These are phyloP conservation scores for Drosophila guanche DNA, from an alignment of 1,140 invertebrate species.

Conservation along the genomic window DNA sequence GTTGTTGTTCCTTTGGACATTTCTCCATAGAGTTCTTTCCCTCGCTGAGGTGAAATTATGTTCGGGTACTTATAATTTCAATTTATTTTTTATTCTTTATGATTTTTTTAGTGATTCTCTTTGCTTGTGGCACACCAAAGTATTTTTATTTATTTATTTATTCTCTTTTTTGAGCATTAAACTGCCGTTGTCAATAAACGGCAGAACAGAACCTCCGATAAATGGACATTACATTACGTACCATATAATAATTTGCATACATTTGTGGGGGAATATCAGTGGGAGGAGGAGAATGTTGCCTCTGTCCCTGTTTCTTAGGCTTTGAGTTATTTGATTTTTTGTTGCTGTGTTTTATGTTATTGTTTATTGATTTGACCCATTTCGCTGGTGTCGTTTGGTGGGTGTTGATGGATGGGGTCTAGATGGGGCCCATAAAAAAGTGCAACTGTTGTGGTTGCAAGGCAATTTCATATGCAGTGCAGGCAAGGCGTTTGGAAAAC, in stretches of 20 bases:
- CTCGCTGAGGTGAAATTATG: conserved; percentile 60
- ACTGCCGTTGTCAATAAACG: conserved; percentile 72
- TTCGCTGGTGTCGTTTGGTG: conserved; percentile 11
- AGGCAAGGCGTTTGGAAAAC: not conserved
- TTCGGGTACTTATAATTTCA: conserved; percentile 57
- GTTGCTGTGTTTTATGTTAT: conserved; percentile 49
- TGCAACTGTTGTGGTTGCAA: conserved; percentile 14
- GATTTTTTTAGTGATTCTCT: conserved; percentile 33
- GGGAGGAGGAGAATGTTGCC: conserved; percentile 14
- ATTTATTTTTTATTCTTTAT: conserved; percentile 32
- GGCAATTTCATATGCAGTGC: conserved; percentile 18
- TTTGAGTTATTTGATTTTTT: conserved; percentile 31
- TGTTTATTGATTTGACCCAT: conserved; percentile 70
- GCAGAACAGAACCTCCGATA: conserved; percentile 41
- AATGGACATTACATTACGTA: conserved; percentile 75
- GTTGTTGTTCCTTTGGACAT: conserved; percentile 63
- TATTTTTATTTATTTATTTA: conserved; percentile 67
- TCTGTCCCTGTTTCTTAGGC: conserved; percentile 25
- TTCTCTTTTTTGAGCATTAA: conserved; percentile 55
- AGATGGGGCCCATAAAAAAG: conserved; percentile 13
- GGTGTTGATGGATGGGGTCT: conserved; percentile 42
- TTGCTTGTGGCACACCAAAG: conserved; percentile 63
- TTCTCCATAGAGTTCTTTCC: conserved; percentile 41
- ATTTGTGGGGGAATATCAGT: conserved; percentile 46
- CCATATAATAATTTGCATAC: conserved; percentile 67